Evolutionary conservation across 2,113 vertebrate species (phyloP).

Genomic region (Podarcis cretensis): DNA sequence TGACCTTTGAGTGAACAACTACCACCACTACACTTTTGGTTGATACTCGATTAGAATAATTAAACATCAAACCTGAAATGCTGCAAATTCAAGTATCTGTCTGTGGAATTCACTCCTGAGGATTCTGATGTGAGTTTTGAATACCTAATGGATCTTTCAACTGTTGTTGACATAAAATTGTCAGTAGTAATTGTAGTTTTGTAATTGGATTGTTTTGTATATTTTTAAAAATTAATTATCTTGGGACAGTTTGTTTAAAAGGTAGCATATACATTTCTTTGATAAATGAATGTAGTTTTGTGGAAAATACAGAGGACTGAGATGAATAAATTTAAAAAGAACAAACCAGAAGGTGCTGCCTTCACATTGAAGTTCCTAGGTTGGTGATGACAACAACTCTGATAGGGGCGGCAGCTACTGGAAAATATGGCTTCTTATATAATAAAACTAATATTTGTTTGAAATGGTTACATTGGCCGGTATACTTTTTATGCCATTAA

Average conservation of each 20-base stretch:
- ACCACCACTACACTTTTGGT: neutral
- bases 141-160: neutral
- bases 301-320: neutral
- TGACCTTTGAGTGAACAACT: neutral
- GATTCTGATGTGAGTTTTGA: neutral
- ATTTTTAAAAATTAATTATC: neutral
- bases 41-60: neutral
- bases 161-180: slow-evolving; percentile 20
- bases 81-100: neutral
- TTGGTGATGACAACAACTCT: neutral
- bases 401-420: neutral
- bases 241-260: neutral
- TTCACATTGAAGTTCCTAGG: neutral
- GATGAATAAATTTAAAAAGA: neutral
- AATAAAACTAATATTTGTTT: neutral
- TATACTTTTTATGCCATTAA: neutral
- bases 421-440: slow-evolving; percentile 19
- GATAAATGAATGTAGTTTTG: slow-evolving; percentile 14
- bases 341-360: neutral
- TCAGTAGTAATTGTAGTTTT: slow-evolving; percentile 28
- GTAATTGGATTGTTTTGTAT: neutral
- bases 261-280: neutral
- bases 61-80: neutral
- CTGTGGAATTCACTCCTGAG: neutral
- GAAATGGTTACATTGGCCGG: neutral